Base-by-base conservation (phyloP, 2,797 vertebrate genomes). In the Halcyon smyrnensis region DNA sequence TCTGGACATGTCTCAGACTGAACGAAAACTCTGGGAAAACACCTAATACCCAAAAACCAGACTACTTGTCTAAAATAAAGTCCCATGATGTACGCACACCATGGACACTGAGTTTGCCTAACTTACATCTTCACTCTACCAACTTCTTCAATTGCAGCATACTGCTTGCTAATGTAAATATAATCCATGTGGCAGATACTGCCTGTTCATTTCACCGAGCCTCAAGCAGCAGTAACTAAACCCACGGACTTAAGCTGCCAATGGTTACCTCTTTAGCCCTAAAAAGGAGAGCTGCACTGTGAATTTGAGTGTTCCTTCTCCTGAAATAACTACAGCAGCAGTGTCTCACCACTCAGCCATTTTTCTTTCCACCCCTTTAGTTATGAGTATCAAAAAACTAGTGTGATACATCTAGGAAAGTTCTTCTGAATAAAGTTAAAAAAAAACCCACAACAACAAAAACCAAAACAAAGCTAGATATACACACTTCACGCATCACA, bases 1-100 rank as follows among this genome's bases (percentile, higher is more conserved):
- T 25, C 21, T 48, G 36, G 53, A 56, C 43, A 50, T 1, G 21
- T 37, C 65, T 70, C 51, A 56, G 15, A 81, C 17, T 70, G 39
- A 41, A 37, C 9, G 18, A 85, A 71, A 95, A 70, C 45, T 65
- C 69, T 16, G 20, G 6, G 28, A 85, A 79, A 70, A 48, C 11
- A 46, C 8, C 9, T 34, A 46, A 59, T 6, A 51, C 3, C 12
- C 46, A 48, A 78, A 41, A 75, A 62, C 2, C 10, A 62, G 53
- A 50, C 16, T 9, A 48, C 15, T 45, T 39, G 6, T 21, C 12
- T 25, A 36, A 81, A 82, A 63, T 15, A 84, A 76, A 85, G 21
- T 5, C 10, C 12, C 20, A 37, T 0, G 0, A 89, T 67, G 21
- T 18, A 41, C 16, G 50, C 12, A 41, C 28, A 21, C 1, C 0